These are phyloP conservation scores for Paraplagusia blochii DNA, from an alignment of 2,113 vertebrate genomes.

Conservation along the genomic window DNA sequence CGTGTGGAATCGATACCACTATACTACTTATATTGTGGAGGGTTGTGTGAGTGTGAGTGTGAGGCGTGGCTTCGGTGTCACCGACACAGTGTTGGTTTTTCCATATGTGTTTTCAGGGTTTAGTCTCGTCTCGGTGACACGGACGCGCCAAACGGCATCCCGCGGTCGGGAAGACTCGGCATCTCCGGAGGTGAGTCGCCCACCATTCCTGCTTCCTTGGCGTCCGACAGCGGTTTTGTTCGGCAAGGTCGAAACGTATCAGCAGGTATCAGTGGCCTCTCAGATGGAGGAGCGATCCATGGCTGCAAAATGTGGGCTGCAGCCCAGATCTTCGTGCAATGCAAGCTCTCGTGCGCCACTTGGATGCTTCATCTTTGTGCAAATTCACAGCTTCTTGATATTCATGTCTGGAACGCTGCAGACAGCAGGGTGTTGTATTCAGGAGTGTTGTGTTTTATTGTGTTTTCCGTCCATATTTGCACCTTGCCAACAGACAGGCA, in stretches of 20 bases:
- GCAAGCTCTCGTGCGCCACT: conserved; percentile 33
- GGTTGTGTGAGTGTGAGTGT: conserved; percentile 7
- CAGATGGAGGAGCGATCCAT: conserved; percentile 36
- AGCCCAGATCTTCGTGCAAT: conserved; percentile 46
- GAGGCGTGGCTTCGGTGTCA: conserved; percentile 75
- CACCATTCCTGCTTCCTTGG: conserved; percentile 2
- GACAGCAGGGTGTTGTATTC: conserved; percentile 10
- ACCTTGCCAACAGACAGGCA: conserved; percentile 50
- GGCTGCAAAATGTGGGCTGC: conserved; percentile 9
- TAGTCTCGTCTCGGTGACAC: conserved; percentile 37
- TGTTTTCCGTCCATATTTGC: conserved; percentile 55
- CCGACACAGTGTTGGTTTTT: conserved; percentile 58
- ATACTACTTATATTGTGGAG: conserved; percentile 44
- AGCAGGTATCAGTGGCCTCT: conserved; percentile 25
- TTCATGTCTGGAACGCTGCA: conserved; percentile 38
- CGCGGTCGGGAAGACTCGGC: conserved; percentile 29
- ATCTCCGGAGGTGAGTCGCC: conserved; percentile 52
- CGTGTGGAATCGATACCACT: conserved; percentile 50
- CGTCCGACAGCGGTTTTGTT: conserved; percentile 26
- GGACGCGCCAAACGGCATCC: conserved; percentile 48
- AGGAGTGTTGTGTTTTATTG: conserved; percentile 17
- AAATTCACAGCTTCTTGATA: conserved; percentile 11
- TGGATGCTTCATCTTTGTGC: conserved; percentile 18
- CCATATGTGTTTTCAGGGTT: conserved; percentile 53
- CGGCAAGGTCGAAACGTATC: conserved; percentile 71